phyloP scores from a whole-genome alignment of 2,797 vertebrate genomes.

The Cuniculus paca region DNA sequence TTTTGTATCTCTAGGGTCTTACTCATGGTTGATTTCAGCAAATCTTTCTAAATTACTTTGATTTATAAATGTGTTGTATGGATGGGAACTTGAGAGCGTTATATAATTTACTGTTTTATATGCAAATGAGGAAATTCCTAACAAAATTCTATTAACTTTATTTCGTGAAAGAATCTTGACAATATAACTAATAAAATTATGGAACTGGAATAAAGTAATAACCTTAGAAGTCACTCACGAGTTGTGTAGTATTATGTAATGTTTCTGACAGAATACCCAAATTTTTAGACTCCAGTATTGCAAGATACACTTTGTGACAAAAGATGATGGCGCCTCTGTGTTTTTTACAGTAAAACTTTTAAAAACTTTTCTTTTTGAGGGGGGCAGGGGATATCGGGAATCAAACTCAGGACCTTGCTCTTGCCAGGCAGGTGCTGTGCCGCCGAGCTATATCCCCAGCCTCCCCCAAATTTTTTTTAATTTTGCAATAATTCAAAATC shows the following conservation, averaged over 20 bases:
- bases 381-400: no score
- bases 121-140: neutral
- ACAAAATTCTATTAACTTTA: neutral
- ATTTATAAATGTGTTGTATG: neutral
- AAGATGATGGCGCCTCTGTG: neutral
- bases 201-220: neutral
- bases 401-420: no score
- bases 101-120: neutral
- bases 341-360: neutral
- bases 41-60: neutral
- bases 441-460: no score
- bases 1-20: neutral
- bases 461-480: no score
- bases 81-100: neutral
- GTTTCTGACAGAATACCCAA: neutral
- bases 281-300: neutral
- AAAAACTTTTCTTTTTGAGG: neutral
- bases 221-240: neutral
- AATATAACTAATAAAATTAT: neutral
- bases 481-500: conserved; percentile 13
- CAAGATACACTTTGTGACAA: neutral
- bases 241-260: neutral
- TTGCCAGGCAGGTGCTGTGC: no score
- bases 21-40: neutral
- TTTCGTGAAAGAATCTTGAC: neutral